These are phyloP conservation scores for Sebastes nivosus DNA, from an alignment of 2,797 vertebrate species.

Conservation along the genomic window DNA sequence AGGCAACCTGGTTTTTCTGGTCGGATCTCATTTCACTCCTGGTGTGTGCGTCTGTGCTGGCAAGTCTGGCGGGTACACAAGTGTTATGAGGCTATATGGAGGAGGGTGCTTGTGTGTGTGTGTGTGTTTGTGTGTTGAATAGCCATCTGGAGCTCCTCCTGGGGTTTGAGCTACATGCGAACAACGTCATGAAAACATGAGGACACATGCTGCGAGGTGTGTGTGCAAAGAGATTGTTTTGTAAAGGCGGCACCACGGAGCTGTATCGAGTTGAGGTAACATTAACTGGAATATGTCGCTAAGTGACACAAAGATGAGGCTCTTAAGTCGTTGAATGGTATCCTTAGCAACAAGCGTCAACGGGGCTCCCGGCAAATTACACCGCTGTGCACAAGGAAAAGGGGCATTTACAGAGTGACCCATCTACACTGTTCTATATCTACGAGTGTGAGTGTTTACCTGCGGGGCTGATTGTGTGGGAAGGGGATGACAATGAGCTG, in stretches of 20 bases:
- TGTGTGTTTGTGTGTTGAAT: constrained; percentile 22
- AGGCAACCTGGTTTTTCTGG: neutral
- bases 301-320: constrained; percentile 19
- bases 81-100: constrained; percentile 12
- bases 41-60: constrained; percentile 13
- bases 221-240: neutral
- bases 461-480: constrained; percentile 89
- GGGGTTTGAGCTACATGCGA: constrained; percentile 61
- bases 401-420: neutral
- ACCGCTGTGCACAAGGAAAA: neutral
- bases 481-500: constrained; percentile 97
- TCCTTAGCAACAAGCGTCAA: constrained; percentile 27
- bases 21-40: neutral
- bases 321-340: constrained; percentile 10
- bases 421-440: neutral
- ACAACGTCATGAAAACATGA: constrained; percentile 52
- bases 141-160: constrained; percentile 70
- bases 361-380: neutral
- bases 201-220: constrained; percentile 35
- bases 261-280: constrained; percentile 2
- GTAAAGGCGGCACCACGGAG: neutral
- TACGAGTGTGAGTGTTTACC: constrained; percentile 75
- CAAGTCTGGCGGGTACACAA: neutral
- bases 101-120: neutral
- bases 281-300: constrained; percentile 3